Evolutionary conservation across 2,113 vertebrate genomes (phyloP), one percentile per base, ranked within the genome.

Genomic region (Phyllostomus discolor): DNA sequence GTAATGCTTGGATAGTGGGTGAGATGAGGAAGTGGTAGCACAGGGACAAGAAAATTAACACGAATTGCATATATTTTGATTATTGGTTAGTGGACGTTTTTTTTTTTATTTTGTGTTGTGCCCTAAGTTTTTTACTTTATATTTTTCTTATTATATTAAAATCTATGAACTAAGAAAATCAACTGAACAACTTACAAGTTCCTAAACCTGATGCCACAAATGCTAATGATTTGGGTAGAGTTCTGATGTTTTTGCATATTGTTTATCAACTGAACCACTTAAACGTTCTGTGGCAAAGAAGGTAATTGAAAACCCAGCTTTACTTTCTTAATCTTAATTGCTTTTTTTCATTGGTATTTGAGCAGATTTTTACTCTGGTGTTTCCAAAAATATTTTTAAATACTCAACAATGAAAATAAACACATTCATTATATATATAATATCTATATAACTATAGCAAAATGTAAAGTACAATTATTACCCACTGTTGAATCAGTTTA

Each of bases 321-420:
- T 78, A 28, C 54, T 91, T 10, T 88, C 10, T 84, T 73, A 31
- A 59, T 75, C 4, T 43, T 73, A 59, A 43, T 4, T 0, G 4
- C 1, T 31, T 35, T 57, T 87, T 20, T 88, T 76, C 19, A 88
- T 22, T 73, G 82, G 26, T 75, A 50, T 73, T 33, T 69, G 19
- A 96, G 8, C 4, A 79, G 8, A 59, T 11, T 57, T 89, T 91
- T 83, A 22, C 24, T 10, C 7, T 43, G 46, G 6, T 2, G 57
- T 92, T 86, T 89, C 72, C 14, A 59, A 62, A 96, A 79, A 73
- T 81, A 84, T 52, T 80, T 80, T 88, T 50, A 90, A 90, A 75
- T 78, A 89, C 4, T 4, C 12, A 24, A 10, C 54, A 89, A 73
- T 76, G 15, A 87, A 94, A 70, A 66, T 52, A 52, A 52, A 7